Evolutionary conservation across 1,140 invertebrate species (phyloP).

Genomic region (Chlorops oryzae): DNA sequence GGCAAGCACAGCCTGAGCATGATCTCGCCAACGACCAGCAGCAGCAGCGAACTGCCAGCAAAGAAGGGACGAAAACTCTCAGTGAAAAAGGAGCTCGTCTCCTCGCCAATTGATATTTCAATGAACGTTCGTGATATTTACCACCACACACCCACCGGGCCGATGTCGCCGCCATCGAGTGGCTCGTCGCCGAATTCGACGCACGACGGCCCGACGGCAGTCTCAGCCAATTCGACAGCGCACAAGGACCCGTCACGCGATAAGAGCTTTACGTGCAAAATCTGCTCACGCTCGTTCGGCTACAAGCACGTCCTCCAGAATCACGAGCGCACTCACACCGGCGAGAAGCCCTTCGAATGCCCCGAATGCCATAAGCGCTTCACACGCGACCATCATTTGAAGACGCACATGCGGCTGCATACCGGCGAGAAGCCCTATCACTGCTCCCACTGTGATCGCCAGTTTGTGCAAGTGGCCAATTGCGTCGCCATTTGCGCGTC

Average conservation of each 20-base stretch:
- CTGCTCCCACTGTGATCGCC: conserved; percentile 82
- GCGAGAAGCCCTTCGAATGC: conserved; percentile 95
- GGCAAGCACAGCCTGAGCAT: conserved; percentile 31
- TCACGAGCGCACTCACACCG: conserved; percentile 93
- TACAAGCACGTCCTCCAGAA: conserved; percentile 95
- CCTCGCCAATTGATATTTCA: conserved; percentile 29
- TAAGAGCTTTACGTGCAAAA: conserved; percentile 79
- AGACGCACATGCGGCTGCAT: conserved; percentile 87
- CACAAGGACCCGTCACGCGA: conserved; percentile 58
- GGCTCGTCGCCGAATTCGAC: conserved; percentile 51
- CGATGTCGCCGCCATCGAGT: conserved; percentile 49
- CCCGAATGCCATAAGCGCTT: conserved; percentile 90
- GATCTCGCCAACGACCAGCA: conserved; percentile 33
- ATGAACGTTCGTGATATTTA: conserved; percentile 41
- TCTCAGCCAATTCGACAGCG: conserved; percentile 40
- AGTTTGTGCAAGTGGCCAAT: conserved; percentile 93
- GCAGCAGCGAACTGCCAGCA: conserved; percentile 34
- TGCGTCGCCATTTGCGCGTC: conserved; percentile 85
- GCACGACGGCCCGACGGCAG: conserved; percentile 36
- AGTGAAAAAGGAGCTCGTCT: conserved; percentile 45
- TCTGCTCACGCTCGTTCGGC: conserved; percentile 81
- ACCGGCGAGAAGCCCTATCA: conserved; percentile 91
- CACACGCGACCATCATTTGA: conserved; percentile 91
- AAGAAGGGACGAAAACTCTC: conserved; percentile 45
- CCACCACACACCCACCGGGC: conserved; percentile 46